phyloP scores from a whole-genome alignment of 2,797 vertebrate species.

The Mormyrus proboscirostris region DNA sequence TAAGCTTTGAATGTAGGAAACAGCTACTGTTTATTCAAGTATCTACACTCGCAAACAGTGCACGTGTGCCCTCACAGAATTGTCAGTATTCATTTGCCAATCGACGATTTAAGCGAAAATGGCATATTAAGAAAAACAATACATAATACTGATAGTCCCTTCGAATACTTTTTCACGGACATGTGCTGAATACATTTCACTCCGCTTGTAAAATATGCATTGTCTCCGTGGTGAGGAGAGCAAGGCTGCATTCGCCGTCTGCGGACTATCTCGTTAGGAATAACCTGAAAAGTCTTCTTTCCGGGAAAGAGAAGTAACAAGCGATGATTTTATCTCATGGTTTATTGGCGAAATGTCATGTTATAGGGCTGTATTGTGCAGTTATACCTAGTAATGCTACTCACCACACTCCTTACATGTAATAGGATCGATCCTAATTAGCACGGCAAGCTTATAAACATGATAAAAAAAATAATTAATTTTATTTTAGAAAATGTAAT shows the following conservation, averaged over 20 bases:
- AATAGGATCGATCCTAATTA: conserved; percentile 12
- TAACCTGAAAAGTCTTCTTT: conserved; percentile 6
- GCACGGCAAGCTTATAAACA: background rate
- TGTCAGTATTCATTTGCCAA: background rate
- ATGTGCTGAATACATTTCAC: background rate
- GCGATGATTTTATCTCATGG: conserved; percentile 5
- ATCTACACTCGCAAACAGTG: background rate
- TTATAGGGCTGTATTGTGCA: background rate
- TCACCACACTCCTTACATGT: background rate
- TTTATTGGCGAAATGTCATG: conserved; percentile 27
- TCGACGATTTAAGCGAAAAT: background rate
- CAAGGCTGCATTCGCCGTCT: conserved; percentile 55
- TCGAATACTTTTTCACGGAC: background rate
- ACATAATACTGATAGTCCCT: background rate
- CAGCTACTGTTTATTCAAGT: conserved; percentile 1
- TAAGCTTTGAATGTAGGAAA: background rate
- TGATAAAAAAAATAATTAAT: background rate
- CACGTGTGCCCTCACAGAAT: conserved; percentile 44
- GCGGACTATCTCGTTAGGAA: conserved; percentile 46
- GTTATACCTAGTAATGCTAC: conserved; percentile 11
- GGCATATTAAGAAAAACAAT: background rate
- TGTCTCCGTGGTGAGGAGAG: conserved; percentile 47
- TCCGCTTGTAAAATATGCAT: conserved; percentile 42
- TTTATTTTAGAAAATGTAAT: background rate
- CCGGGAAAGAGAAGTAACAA: background rate